Evolutionary conservation across 2,888 invertebrate species (phyloP).

Genomic region (Aporophyla lueneburgensis): DNA sequence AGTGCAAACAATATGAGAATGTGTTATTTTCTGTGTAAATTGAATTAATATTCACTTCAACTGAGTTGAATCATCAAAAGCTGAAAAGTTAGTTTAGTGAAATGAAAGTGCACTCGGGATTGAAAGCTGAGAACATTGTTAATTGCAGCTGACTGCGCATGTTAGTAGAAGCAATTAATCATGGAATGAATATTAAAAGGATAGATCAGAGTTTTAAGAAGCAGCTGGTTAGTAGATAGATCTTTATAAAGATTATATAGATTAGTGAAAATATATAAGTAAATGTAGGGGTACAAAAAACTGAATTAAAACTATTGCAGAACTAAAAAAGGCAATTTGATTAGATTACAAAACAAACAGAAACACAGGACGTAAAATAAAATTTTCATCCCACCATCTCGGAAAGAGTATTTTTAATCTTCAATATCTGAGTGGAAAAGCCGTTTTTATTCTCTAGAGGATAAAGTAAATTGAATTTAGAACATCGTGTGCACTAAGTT

Average conservation of each 20-base stretch:
- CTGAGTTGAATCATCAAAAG: constrained; percentile 36
- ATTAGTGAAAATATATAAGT: neutral
- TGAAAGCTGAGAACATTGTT: constrained; percentile 12
- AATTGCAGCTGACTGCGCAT: constrained; percentile 20
- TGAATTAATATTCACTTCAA: constrained; percentile 27
- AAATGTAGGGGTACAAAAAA: neutral
- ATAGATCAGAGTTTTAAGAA: neutral
- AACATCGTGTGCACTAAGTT: too few species aligned
- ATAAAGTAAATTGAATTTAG: too few species aligned
- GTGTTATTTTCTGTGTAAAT: constrained; percentile 32
- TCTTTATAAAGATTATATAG: neutral
- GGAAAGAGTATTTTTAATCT: too few species aligned
- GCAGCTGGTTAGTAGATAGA: neutral
- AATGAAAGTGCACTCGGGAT: constrained; percentile 20
- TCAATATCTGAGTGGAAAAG: too few species aligned
- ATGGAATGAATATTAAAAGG: neutral
- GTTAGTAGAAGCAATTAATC: constrained; percentile 20
- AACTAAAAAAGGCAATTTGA: neutral
- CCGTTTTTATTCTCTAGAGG: too few species aligned
- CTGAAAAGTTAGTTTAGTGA: constrained; percentile 22
- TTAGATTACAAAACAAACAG: neutral
- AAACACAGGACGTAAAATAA: neutral
- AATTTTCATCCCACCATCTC: too few species aligned
- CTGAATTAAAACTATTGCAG: neutral
- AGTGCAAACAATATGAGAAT: constrained; percentile 13